Base-by-base conservation (phyloP, 2,797 vertebrate species). In the Bryconaethiops microstoma region DNA sequence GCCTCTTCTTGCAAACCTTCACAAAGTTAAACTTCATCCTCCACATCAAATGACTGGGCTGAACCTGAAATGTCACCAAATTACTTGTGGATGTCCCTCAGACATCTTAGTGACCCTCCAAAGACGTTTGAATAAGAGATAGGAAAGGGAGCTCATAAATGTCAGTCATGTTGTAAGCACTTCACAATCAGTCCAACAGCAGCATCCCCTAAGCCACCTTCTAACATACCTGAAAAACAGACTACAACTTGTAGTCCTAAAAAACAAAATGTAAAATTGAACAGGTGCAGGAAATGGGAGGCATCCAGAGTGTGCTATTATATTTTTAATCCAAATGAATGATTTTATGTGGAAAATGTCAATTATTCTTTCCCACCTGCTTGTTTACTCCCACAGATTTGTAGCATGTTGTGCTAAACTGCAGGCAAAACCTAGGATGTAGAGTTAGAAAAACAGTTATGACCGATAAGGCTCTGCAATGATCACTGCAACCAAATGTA, bases 71-170 rank as follows among this genome's bases (percentile, higher is more conserved):
- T 78, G 72, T 73, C 67, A 77, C 52, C 69, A 78, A 80, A 67
- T 64, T 55, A 74, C 57, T 55, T 12, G 19, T 23, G 3, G 69
- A 45, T 74, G 62, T 29, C 14, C 29, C 21, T 48, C 21, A 68
- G 76, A 23, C 52, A 80, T 78, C 67, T 77, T 69, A 80, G 68
- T 80, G 68, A 83, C 74, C 21, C 78, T 68, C 14, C 67, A 50
- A 72, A 80, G 54, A 68, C 13, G 17, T n/a, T n/a, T 62, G 52
- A 25, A 67, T 39, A 50, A 23, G 45, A 50, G 7, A 14, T 1
- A 14, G 48, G 2, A 54, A 39, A 54, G 17, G 23, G 55, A 57
- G 16, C 14, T 72, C 17, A 72, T 29, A 55, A 72, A 72, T 55
- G 17, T 55, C 17, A 72, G 45, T n/a, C 17, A 42, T 42, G 17